A percentile compares a stretch with the other conserved stretches of the same genome.
Evolutionary conservation across 2,888 invertebrate genomes (phyloP).

Genomic region (Empis stercorea): DNA sequence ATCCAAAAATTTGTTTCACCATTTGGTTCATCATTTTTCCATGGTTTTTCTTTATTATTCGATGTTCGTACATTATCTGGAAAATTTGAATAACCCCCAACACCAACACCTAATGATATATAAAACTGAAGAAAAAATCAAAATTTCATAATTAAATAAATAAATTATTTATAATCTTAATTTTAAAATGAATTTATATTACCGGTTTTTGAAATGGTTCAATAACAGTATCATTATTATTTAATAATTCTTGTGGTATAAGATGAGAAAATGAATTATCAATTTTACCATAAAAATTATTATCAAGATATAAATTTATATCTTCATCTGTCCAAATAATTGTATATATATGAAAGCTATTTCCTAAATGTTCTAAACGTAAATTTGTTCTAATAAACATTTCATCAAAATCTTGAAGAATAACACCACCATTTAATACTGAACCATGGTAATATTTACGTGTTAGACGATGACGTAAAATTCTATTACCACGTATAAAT

Average conservation of each 20-base stretch:
- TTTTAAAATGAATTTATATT: slow-evolving; percentile 10
- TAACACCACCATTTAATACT: slow-evolving; percentile 23
- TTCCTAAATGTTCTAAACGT: slow-evolving; percentile 33
- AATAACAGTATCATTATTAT: slow-evolving; percentile 38
- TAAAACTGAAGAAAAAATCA: slow-evolving; percentile 26
- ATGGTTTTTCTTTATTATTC: slow-evolving; percentile 47
- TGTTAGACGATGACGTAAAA: slow-evolving; percentile 16
- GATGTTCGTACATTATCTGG: slow-evolving; percentile 39
- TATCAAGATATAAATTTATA: slow-evolving; percentile 35
- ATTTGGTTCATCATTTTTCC: slow-evolving; percentile 54
- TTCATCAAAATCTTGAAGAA: slow-evolving; percentile 18
- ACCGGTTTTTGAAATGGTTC: slow-evolving; percentile 67
- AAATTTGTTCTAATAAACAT: no score
- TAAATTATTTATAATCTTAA: background rate
- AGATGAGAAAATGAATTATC: slow-evolving; percentile 14
- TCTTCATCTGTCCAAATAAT: slow-evolving; percentile 43
- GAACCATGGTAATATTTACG: slow-evolving; percentile 21
- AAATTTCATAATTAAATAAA: background rate
- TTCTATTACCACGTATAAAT: slow-evolving; percentile 49
- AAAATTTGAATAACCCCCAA: slow-evolving; percentile 61
- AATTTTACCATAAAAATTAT: slow-evolving; percentile 37
- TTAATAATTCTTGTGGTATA: slow-evolving; percentile 17
- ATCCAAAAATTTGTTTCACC: slow-evolving; percentile 58
- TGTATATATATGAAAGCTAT: slow-evolving; percentile 49
- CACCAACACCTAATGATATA: slow-evolving; percentile 39